Base-by-base conservation (phyloP, 2,888 invertebrate species). In the Andrena marginata region DNA sequence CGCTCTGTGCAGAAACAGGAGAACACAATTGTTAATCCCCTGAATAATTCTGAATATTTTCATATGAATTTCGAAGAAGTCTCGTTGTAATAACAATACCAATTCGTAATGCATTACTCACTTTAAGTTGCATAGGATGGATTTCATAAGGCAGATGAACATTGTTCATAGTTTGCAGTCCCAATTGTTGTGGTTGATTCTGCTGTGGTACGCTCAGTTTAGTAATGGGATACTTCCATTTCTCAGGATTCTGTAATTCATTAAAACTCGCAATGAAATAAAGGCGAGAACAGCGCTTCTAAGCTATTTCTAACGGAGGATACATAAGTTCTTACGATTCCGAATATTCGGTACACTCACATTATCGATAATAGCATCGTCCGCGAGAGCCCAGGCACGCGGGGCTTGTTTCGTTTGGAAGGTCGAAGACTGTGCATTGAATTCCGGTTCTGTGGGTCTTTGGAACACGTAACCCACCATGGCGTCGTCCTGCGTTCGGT, bases 381-480 rank as follows among this genome's bases (percentile, higher is more conserved):
- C 98, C 81, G 97, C 98, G 81, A 97, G 96, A 51, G 98, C 97
- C 98, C 98, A 98, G 89, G 93, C 91, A 71, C 94, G 88, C 0
- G 97, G 96, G 89, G 97, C 96, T 89, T 95, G 95, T 94, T 97
- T 97, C 67, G 96, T 96, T 84, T 96, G 96, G 95, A 96, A 95
- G 85, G 96, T 95, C 84, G 96, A 96, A 71, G 95, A 90, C 84
- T 93, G 93, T 59, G 93, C 94, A 85, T 94, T 95, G 93, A 98
- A 96, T 93, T 98, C 98, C 74, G 96, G 96, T 93, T 98, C 98
- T 87, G 96, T 96, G 87, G 97, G 97, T 87, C 97, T 94, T 94
- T 98, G 98, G 94, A 98, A 99, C 89, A 98, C 97, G 94, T 99
- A 99, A 92, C 98, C 97, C 89, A 98, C 98, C 94, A 97, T 97